Conservation (phyloP, 2,113 vertebrate genomes). For the Hiodon alosoides region DNA sequence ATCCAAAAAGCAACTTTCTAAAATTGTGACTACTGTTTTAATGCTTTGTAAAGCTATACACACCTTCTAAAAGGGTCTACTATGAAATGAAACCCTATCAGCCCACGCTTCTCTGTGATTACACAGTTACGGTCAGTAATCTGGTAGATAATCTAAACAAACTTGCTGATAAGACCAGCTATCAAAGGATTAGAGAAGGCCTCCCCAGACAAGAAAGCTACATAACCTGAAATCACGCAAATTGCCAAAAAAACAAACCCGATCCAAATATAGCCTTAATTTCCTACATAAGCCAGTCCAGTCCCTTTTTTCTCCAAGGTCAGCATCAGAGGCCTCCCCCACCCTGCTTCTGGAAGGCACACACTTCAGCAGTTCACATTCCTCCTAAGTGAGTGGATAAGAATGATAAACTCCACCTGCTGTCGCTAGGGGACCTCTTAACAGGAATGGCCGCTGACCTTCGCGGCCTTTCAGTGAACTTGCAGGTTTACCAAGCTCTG, state of each 20-base stretch:
- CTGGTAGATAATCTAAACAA: constrained; percentile 54
- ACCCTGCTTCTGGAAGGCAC: background rate
- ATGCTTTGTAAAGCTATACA: background rate
- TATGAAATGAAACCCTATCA: constrained; percentile 32
- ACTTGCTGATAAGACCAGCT: constrained; percentile 37
- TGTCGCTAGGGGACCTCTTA: no score
- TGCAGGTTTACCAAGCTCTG: no score
- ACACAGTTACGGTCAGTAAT: no score
- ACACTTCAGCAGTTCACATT: no score
- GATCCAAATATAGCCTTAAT: constrained; percentile 16
- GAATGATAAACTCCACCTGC: background rate
- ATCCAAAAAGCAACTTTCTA: no score
- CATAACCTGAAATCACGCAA: constrained; percentile 35
- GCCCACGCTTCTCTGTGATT: constrained; percentile 37
- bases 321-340: background rate
- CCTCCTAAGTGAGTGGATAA: no score
- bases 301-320: background rate
- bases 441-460: no score
- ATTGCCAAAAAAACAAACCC: constrained; percentile 35
- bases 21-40: no score
- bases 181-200: constrained; percentile 30
- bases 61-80: constrained; percentile 21
- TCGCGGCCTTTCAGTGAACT: no score
- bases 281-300: no score
- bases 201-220: constrained; percentile 22